Evolutionary conservation across 2,113 vertebrate species (phyloP).

Genomic region (Hiodon tergisus): DNA sequence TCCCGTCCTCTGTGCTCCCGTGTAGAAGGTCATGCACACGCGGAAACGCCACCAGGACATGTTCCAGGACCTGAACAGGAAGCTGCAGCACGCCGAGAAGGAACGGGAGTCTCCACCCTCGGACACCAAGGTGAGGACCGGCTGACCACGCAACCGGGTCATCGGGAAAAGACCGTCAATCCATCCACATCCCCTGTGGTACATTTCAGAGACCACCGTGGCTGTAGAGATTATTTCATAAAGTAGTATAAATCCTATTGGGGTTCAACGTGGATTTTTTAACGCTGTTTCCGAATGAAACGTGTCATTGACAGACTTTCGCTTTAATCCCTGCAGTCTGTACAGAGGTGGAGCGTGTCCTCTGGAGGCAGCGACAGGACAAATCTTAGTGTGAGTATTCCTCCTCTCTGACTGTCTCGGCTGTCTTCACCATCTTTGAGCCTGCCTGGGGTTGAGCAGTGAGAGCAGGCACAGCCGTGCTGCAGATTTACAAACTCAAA

Average conservation of each 20-base stretch:
- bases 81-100: constrained; percentile 87
- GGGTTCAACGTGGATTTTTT: too few species aligned
- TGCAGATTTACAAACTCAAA: too few species aligned
- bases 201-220: too few species aligned
- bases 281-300: too few species aligned
- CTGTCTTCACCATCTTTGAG: too few species aligned
- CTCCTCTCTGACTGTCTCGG: constrained; percentile 33
- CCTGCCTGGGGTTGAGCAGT: constrained; percentile 23
- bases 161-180: too few species aligned
- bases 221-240: too few species aligned
- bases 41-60: constrained; percentile 98
- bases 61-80: constrained; percentile 98
- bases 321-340: constrained; percentile 61
- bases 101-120: constrained; percentile 85
- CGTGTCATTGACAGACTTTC: constrained; percentile 26
- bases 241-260: too few species aligned
- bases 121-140: constrained; percentile 81
- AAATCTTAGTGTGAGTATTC: constrained; percentile 66
- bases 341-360: constrained; percentile 71
- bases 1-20: constrained; percentile 21
- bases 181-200: too few species aligned
- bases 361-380: constrained; percentile 79
- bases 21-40: constrained; percentile 98
- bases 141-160: neutral
- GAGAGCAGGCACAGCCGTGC: neutral